Evolutionary conservation across 2,888 invertebrate genomes (phyloP), one percentile per base, ranked within the genome.

Genomic region (Xestobium rufovillosum): DNA sequence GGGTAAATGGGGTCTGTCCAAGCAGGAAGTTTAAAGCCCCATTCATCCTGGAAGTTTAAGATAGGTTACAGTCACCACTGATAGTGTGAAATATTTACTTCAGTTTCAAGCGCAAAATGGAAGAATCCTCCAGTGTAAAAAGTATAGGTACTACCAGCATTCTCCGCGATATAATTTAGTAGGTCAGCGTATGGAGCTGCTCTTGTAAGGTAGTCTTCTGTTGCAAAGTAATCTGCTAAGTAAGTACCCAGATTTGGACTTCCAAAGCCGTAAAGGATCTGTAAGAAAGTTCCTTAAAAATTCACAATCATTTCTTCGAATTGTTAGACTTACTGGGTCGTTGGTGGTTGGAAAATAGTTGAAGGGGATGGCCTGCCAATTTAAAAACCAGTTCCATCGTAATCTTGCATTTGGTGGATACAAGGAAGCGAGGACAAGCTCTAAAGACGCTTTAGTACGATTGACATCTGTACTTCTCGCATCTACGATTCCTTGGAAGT

Each of bases 371-470:
- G 54, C 52, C 42, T 52, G 52, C 53, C 54, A 54, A 1, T 23
- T 32, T 3, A 52, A 31, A 3, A 17, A 29, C 9, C 56, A 47
- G 47, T 71, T 71, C 76, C 76, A 77, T 38, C 67, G 63, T 56
- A 72, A 68, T 11, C 62, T 50, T 3, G 66, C 67, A 4, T 52
- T 52, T 0, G 80, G 78, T 2, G 77, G 78, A 56, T 72, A 83
- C 17, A 84, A 53, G 0, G 75, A 82, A 1, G 80, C 75, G 36
- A 81, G 61, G 2, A 79, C 76, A 10, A 78, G 64, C 44, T 78
- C 66, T 0, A 76, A 78, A 4, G 80, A 79, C 72, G 80, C 80
- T 61, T 83, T 72, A 1, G 84, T 83, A 26, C 83, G 67, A 32
- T 78, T 75, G 51, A 70, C 75, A 53, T 77, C 73, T 0, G 82